phyloP scores from a whole-genome alignment of 2,797 vertebrate genomes.

The Poecilia picta region DNA sequence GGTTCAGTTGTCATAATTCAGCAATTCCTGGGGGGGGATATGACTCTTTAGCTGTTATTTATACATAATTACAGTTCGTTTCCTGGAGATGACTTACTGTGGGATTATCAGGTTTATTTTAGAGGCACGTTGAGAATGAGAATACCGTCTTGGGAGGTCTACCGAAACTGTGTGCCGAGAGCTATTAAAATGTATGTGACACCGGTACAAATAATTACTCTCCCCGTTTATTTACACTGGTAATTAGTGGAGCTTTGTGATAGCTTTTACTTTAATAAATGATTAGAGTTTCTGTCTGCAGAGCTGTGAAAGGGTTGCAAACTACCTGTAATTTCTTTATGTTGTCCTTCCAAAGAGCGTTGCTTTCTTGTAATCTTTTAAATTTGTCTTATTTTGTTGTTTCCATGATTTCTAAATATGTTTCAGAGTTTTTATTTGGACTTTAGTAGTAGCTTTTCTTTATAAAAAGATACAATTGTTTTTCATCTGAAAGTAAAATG shows the following conservation, averaged over 20 bases:
- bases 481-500: neutral
- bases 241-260: constrained; percentile 4
- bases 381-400: neutral
- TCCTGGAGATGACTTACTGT: neutral
- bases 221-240: neutral
- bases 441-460: neutral
- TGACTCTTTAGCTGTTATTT: constrained; percentile 6
- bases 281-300: neutral
- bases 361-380: neutral
- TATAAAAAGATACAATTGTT: neutral
- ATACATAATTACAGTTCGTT: neutral
- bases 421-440: neutral
- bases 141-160: neutral
- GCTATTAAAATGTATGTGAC: neutral
- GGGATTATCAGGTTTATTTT: neutral
- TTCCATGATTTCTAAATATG: neutral
- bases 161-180: neutral
- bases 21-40: neutral
- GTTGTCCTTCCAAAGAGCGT: neutral
- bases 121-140: neutral
- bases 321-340: neutral
- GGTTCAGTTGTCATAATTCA: neutral
- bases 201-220: neutral
- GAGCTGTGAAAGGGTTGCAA: neutral
- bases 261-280: constrained; percentile 2